Conservation (phyloP, 2,113 vertebrate genomes). For the Zapornia atra region DNA sequence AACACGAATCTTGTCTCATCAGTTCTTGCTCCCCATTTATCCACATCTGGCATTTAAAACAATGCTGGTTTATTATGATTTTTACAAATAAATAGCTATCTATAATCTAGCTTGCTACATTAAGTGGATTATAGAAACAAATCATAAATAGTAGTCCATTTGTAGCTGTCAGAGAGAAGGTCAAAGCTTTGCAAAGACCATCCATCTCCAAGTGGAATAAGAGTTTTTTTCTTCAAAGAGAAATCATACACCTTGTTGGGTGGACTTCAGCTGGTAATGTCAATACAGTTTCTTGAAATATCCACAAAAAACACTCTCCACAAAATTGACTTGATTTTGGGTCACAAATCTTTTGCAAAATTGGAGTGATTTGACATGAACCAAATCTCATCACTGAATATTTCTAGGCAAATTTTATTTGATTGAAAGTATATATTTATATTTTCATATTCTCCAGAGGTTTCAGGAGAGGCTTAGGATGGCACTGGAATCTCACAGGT, state of each 20-base stretch:
- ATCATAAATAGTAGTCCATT: constrained; percentile 53
- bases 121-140: constrained; percentile 66
- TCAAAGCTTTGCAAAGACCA: constrained; percentile 56
- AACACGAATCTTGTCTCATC: constrained; percentile 21
- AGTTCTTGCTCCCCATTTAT: constrained; percentile 18
- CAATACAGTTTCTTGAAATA: neutral
- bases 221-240: neutral
- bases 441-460: neutral
- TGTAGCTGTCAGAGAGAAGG: constrained; percentile 61
- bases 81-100: constrained; percentile 73
- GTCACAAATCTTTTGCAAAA: neutral
- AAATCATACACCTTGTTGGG: neutral
- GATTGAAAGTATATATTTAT: neutral
- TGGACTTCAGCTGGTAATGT: neutral
- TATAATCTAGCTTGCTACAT: constrained; percentile 45
- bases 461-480: neutral
- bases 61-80: constrained; percentile 64
- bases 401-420: neutral
- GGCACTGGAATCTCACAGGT: neutral
- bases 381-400: neutral
- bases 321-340: neutral
- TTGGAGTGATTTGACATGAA: neutral
- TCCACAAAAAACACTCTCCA: neutral
- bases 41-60: constrained; percentile 56
- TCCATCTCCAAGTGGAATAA: constrained; percentile 22